These are phyloP conservation scores for Eristalis arbustorum DNA, from an alignment of 2,888 invertebrate species.

Conservation along the genomic window DNA sequence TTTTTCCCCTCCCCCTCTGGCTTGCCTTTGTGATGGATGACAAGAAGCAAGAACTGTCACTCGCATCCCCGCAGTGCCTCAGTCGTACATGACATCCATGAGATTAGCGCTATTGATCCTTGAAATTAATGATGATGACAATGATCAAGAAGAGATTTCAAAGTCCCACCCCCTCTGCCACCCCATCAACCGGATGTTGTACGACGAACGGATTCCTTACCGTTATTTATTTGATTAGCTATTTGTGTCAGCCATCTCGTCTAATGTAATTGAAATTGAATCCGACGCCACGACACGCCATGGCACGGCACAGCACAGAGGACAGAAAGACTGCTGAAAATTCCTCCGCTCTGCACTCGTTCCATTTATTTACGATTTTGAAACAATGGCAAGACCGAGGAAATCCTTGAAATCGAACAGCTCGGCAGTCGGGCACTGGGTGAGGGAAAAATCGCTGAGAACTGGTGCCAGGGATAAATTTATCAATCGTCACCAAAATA, in stretches of 20 bases:
- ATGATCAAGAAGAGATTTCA: slow-evolving; percentile 52
- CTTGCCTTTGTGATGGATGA: slow-evolving; percentile 47
- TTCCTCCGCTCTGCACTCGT: slow-evolving; percentile 2
- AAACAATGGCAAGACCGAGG: slow-evolving; percentile 46
- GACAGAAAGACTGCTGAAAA: no score
- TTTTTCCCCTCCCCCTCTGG: background rate
- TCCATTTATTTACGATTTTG: slow-evolving; percentile 64
- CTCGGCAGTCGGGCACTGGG: background rate
- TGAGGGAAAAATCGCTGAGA: slow-evolving; percentile 20
- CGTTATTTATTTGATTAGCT: slow-evolving; percentile 66
- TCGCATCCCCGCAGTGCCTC: no score
- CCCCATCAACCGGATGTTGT: background rate
- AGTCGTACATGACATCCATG: slow-evolving; percentile 61
- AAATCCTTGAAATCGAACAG: slow-evolving; percentile 14
- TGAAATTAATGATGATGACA: slow-evolving; percentile 56
- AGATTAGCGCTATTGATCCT: slow-evolving; percentile 59
- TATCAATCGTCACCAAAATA: slow-evolving; percentile 70
- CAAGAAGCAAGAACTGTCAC: background rate
- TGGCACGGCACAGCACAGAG: background rate
- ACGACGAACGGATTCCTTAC: slow-evolving; percentile 51
- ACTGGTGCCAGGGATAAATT: slow-evolving; percentile 37
- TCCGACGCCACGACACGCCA: background rate
- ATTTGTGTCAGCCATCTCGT: slow-evolving; percentile 60
- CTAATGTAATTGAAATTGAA: slow-evolving; percentile 69
- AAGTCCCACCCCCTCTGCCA: no score